Base-by-base conservation (phyloP, 1,140 invertebrate genomes). In the Brachionus angularis region DNA sequence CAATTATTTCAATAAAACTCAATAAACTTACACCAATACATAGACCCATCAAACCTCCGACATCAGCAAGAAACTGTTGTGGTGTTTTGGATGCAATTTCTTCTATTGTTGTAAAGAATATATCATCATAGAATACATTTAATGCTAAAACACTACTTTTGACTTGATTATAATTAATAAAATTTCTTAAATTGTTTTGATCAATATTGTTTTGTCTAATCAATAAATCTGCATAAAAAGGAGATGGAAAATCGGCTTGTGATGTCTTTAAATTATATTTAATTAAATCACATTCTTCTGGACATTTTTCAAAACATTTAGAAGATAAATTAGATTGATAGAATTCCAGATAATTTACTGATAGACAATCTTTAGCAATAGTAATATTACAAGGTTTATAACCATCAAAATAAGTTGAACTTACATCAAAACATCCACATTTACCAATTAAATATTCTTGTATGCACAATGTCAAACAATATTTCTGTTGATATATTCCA, bases 21-120 rank as follows among this genome's bases (percentile, higher is more conserved):
- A 39, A 34, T 2, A 58, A 23, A 58, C 53, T 58, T 23, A 23
- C 27, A 16, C 53, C 53, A 18, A 58, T 18, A 58, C 53, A 58
- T 2, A 67, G 23, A 16, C 62, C 62, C 42, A 67, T 10, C 1
- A 50, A 16, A 8, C 62, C 62, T 3, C 62, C 62, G 7, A 67
- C 10, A 34, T 46, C 42, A 3, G 18, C 46, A 2, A 67, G 3
- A 50, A 46, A 67, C 46, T 46, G 42, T 12, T 47, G 29, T 16
- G 36, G 21, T 34, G 62, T 47, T n/a, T 47, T 67, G 2, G 42
- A 18, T 5, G 25, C 16, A 10, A 46, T 21, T 49, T 67, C 61
- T 12, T 12, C 27, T 5, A 67, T 46, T 25, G n/a, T 34, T 5
- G 62, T 67, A 14, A 25, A 50, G 3, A 29, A 36, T 18, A 67